These are phyloP conservation scores for Merodon equestris DNA, from an alignment of 2,888 invertebrate genomes.

Conservation along the genomic window DNA sequence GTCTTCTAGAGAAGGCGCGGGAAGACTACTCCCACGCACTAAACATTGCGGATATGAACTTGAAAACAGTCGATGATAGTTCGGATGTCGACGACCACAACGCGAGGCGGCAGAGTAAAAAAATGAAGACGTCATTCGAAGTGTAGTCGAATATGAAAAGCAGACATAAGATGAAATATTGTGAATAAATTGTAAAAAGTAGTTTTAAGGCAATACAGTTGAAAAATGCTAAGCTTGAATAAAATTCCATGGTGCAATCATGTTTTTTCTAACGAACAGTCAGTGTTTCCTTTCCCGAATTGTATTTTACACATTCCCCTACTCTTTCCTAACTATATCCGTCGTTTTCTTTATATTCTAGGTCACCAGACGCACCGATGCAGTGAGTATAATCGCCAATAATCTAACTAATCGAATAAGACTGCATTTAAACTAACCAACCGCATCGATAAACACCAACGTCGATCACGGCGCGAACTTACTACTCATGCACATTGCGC, in stretches of 20 bases:
- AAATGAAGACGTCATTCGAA: constrained; percentile 81
- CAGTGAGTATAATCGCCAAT: constrained; percentile 52
- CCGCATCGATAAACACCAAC: constrained; percentile 9
- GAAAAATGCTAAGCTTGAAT: neutral
- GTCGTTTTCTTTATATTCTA: constrained; percentile 59
- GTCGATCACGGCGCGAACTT: neutral
- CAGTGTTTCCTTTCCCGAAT: no score
- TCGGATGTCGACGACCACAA: constrained; percentile 79
- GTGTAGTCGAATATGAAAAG: constrained; percentile 66
- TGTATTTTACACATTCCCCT: constrained; percentile 1
- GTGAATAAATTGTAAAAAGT: constrained; percentile 29
- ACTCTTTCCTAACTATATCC: constrained; percentile 25
- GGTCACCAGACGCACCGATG: constrained; percentile 56
- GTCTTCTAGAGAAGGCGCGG: constrained; percentile 89
- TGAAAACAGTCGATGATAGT: constrained; percentile 81
- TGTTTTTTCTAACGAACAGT: neutral
- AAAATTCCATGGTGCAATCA: neutral
- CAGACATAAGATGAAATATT: neutral
- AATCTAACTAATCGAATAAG: constrained; percentile 12
- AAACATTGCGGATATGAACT: constrained; percentile 79
- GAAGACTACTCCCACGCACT: constrained; percentile 81
- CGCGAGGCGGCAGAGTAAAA: constrained; percentile 82
- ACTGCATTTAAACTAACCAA: constrained; percentile 24
- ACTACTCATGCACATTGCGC: constrained; percentile 10
- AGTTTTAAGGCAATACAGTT: constrained; percentile 8